Conservation (phyloP, 2,888 invertebrate genomes). For the Campaea margaritaria region DNA sequence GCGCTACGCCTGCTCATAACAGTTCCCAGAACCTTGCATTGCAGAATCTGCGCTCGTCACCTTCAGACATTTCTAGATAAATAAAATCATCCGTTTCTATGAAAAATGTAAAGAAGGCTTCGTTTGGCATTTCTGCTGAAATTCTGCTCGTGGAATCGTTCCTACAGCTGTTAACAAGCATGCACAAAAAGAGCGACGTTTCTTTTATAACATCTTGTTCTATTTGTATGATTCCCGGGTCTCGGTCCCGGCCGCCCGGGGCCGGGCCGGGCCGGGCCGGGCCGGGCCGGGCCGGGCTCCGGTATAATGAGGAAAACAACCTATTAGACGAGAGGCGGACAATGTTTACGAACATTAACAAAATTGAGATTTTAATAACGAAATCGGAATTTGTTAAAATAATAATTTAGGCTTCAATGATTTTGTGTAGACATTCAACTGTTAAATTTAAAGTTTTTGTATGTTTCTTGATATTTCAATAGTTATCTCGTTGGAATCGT, state of each 20-base stretch:
- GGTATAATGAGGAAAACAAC: conserved; percentile 23
- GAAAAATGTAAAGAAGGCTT: too few relatives aligned
- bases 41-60: too few relatives aligned
- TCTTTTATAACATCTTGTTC: conserved; percentile 12
- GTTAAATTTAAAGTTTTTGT: too few relatives aligned
- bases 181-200: neutral
- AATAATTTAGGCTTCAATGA: neutral
- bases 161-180: conserved; percentile 3
- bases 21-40: too few relatives aligned
- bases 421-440: neutral
- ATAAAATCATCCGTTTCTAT: too few relatives aligned
- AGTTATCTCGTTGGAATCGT: too few relatives aligned
- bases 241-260: neutral
- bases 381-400: conserved; percentile 8
- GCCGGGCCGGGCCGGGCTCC: neutral
- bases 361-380: conserved; percentile 5
- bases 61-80: too few relatives aligned
- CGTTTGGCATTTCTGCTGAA: too few relatives aligned
- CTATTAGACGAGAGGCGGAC: conserved; percentile 14
- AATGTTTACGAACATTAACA: conserved; percentile 18
- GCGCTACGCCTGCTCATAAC: too few relatives aligned
- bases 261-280: neutral
- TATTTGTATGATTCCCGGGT: neutral
- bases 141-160: too few relatives aligned
- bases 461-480: too few relatives aligned